Conservation (phyloP, 2,888 invertebrate species). For the Agrochola circellaris region DNA sequence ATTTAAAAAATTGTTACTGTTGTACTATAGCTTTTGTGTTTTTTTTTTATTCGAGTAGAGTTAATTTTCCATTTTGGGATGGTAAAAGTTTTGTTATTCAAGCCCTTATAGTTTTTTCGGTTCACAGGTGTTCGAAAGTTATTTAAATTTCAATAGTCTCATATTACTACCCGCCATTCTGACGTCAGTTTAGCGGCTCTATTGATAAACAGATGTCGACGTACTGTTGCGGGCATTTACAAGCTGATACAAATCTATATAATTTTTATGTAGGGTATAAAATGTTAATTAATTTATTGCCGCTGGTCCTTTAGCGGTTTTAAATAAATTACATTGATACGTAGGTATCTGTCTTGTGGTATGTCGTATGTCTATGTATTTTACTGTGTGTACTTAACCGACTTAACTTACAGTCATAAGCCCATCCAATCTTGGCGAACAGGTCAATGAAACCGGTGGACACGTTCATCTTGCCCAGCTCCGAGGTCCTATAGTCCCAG, state of each 20-base stretch:
- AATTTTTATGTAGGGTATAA: not conserved
- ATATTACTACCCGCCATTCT: not conserved
- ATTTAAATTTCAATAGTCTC: not conserved
- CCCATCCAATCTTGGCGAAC: constrained; percentile 95
- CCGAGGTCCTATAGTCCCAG: constrained; percentile 93
- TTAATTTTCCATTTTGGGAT: not conserved
- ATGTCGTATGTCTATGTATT: too few species aligned
- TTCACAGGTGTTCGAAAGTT: not conserved
- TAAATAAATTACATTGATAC: too few species aligned
- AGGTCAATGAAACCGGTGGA: constrained; percentile 95
- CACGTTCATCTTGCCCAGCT: constrained; percentile 93
- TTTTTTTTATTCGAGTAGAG: not conserved
- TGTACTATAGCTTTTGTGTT: too few species aligned
- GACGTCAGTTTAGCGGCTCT: not conserved
- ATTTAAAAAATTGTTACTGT: too few species aligned
- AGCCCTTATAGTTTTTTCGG: not conserved
- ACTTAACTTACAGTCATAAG: constrained; percentile 93
- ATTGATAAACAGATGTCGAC: not conserved
- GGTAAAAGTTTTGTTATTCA: not conserved
- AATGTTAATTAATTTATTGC: too few species aligned
- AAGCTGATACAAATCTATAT: not conserved
- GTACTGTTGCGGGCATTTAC: not conserved
- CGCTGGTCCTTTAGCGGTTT: too few species aligned
- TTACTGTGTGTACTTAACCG: too few species aligned
- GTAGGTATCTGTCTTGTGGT: too few species aligned